Percentiles rank a stretch among this genome's conserved stretches.
Evolutionary conservation across 92 coral and sea anemone species (phyloP).

Genomic region (Actinernus sp.): DNA sequence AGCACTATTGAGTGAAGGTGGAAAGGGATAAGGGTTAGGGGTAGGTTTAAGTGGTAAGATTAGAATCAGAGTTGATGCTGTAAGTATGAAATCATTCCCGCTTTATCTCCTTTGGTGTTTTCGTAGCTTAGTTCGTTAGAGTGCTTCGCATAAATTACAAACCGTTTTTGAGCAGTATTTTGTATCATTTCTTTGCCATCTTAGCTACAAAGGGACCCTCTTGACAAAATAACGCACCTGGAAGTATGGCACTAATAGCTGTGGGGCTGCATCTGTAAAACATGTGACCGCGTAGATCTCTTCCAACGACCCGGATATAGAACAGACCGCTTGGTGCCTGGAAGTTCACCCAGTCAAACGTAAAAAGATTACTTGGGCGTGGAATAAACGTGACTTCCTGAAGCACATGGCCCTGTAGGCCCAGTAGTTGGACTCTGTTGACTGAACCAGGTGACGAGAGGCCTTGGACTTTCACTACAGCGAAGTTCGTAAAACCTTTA

Average conservation of each 20-base stretch:
- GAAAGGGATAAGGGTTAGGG: too few relatives aligned
- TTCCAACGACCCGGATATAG: slow-evolving; percentile 75
- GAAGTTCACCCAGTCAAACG: slow-evolving; percentile 79
- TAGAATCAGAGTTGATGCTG: too few relatives aligned
- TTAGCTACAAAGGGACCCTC: too few relatives aligned
- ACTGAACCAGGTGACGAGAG: slow-evolving; percentile 60
- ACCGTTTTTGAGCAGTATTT: too few relatives aligned
- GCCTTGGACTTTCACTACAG: slow-evolving; percentile 56
- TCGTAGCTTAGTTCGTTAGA: too few relatives aligned
- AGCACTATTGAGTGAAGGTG: too few relatives aligned
- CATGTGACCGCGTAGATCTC: slow-evolving; percentile 50
- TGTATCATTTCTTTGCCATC: too few relatives aligned
- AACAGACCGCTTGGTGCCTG: slow-evolving; percentile 77
- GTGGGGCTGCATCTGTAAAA: slow-evolving; percentile 80
- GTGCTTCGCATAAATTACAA: too few relatives aligned
- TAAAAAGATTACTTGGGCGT: slow-evolving; percentile 41
- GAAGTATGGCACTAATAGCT: slow-evolving; percentile 84
- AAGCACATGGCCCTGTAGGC: slow-evolving; percentile 62
- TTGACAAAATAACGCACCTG: slow-evolving; percentile 54
- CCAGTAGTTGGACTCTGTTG: slow-evolving; percentile 53
- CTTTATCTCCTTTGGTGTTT: too few relatives aligned
- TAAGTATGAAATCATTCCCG: too few relatives aligned
- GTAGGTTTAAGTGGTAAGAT: too few relatives aligned
- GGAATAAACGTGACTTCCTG: slow-evolving; percentile 57
- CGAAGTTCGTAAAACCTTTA: slow-evolving; percentile 76